These are phyloP conservation scores for Drosophila albomicans DNA, from an alignment of 1,140 invertebrate species.

Conservation along the genomic window DNA sequence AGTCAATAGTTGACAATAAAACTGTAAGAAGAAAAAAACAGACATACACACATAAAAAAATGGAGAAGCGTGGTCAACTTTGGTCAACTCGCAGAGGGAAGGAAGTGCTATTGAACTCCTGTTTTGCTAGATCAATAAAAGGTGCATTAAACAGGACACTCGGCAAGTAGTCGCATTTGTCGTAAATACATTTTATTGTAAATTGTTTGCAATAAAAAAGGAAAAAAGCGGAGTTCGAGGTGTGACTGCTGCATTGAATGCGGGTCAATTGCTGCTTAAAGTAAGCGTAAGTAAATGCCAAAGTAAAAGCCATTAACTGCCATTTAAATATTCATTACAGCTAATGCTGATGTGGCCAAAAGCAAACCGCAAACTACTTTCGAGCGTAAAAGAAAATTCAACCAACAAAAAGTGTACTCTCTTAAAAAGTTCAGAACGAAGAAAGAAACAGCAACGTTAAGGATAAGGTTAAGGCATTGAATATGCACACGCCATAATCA, in stretches of 20 bases:
- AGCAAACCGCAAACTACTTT: conserved; percentile 25
- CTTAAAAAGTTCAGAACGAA: conserved; percentile 63
- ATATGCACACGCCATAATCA: conserved; percentile 83
- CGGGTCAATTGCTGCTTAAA: conserved; percentile 56
- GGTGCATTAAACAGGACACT: conserved; percentile 73
- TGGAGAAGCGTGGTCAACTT: conserved; percentile 18
- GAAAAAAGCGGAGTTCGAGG: conserved; percentile 48
- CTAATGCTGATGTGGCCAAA: conserved; percentile 36
- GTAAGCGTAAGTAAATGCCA: conserved; percentile 18
- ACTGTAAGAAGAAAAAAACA: conserved; percentile 16
- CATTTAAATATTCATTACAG: conserved; percentile 64
- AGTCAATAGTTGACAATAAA: conserved; percentile 80
- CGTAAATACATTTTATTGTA: conserved; percentile 81
- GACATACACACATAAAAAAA: conserved; percentile 35
- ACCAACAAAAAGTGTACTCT: conserved; percentile 45
- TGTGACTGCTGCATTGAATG: conserved; percentile 41
- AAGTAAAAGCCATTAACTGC: conserved; percentile 47
- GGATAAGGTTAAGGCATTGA: conserved; percentile 61
- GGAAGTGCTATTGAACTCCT: conserved; percentile 68
- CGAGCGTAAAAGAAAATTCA: conserved; percentile 31
- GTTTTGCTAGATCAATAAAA: conserved; percentile 76
- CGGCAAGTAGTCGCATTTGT: conserved; percentile 61
- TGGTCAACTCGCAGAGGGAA: conserved; percentile 18
- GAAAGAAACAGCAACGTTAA: conserved; percentile 8
- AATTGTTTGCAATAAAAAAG: conserved; percentile 63